phyloP scores from a whole-genome alignment of 1,140 invertebrate species.

The Drosophila rhopaloa region DNA sequence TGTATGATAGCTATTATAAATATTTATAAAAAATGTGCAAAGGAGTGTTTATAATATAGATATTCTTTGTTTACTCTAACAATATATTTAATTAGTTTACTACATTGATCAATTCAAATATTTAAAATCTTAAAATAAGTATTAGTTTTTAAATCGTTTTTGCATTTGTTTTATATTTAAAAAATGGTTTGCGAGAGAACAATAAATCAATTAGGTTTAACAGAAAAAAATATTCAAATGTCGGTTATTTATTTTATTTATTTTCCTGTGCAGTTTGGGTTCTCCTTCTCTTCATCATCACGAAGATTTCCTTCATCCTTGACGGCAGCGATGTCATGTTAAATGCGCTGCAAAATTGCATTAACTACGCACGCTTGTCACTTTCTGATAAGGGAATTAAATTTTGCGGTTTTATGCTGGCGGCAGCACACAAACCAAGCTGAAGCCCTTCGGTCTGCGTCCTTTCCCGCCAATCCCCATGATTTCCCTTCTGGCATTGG shows the following conservation, averaged over 20 bases:
- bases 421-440: constrained; percentile 41
- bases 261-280: background rate
- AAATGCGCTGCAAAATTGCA: constrained; percentile 84
- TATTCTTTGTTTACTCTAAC: too few species aligned
- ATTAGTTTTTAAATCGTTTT: too few species aligned
- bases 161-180: too few species aligned
- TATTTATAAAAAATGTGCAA: too few species aligned
- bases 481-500: constrained; percentile 49
- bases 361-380: constrained; percentile 84
- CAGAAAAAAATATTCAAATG: too few species aligned
- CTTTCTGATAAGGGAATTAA: constrained; percentile 84
- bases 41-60: too few species aligned
- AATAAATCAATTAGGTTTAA: too few species aligned
- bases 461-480: constrained; percentile 10
- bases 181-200: too few species aligned
- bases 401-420: constrained; percentile 83
- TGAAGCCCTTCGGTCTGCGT: constrained; percentile 6
- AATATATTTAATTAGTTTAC: too few species aligned
- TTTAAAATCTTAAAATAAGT: too few species aligned
- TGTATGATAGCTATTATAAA: too few species aligned
- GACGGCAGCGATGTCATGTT: constrained; percentile 69
- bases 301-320: constrained; percentile 11
- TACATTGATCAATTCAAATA: too few species aligned
- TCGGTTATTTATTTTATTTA: background rate
- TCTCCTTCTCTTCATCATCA: background rate